A percentile compares a stretch with the other conserved stretches of the same genome.
Evolutionary conservation across 2,888 invertebrate genomes (phyloP).

Genomic region (Macrophya annulata): DNA sequence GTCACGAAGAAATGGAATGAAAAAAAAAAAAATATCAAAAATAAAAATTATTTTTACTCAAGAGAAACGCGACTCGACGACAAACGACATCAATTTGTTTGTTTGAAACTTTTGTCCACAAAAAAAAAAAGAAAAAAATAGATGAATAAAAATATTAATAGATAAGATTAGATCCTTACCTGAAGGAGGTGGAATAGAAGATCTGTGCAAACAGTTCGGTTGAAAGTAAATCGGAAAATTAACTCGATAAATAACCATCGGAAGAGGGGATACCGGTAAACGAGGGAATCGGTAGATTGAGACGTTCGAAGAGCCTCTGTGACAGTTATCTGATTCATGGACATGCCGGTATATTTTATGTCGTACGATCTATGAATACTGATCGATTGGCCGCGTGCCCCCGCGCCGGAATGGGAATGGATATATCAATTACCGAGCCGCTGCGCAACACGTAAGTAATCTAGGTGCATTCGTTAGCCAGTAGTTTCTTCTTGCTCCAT

Average conservation of each 20-base stretch:
- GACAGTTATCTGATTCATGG: constrained; percentile 80
- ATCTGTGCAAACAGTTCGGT: not conserved
- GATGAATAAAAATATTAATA: not conserved
- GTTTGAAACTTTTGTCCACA: not conserved
- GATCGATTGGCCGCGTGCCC: constrained; percentile 72
- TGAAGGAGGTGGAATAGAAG: not conserved
- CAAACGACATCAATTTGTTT: constrained; percentile 11
- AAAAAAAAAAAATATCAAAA: not conserved
- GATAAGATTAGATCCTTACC: not conserved
- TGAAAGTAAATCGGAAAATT: constrained; percentile 38
- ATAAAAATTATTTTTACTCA: not conserved
- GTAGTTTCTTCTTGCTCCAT: not conserved
- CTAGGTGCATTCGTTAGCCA: constrained; percentile 51
- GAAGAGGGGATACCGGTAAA: constrained; percentile 60
- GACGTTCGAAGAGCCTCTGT: constrained; percentile 77
- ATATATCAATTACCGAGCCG: constrained; percentile 69
- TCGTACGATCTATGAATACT: constrained; percentile 79
- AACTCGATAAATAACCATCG: constrained; percentile 45
- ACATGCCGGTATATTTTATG: constrained; percentile 79
- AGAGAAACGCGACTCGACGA: not conserved
- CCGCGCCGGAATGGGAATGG: constrained; percentile 62
- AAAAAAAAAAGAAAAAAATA: too few species aligned
- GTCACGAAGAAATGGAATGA: not conserved
- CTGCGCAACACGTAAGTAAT: constrained; percentile 42
- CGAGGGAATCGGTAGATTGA: constrained; percentile 73